These are phyloP conservation scores for Drosophila anomalata DNA, from an alignment of 2,888 invertebrate genomes.

Conservation along the genomic window DNA sequence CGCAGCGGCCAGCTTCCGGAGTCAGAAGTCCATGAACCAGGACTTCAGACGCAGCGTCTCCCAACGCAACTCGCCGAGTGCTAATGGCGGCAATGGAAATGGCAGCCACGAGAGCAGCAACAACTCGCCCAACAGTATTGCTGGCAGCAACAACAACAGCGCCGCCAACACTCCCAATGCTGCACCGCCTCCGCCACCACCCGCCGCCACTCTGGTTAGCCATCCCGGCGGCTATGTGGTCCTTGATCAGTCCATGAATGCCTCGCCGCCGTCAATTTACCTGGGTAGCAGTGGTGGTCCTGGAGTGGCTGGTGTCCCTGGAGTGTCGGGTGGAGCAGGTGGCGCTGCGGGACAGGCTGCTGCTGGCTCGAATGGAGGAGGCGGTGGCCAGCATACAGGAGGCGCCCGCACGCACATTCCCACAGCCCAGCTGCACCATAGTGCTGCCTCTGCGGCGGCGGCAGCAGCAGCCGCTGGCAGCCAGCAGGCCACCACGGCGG, in stretches of 20 bases:
- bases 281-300: conserved; percentile 71
- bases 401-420: conserved; percentile 81
- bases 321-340: conserved; percentile 50
- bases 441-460: conserved; percentile 71
- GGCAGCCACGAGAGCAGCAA: conserved; percentile 83
- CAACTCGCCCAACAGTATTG: conserved; percentile 83
- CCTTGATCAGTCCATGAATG: conserved; percentile 61
- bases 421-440: conserved; percentile 76
- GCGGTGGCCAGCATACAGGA: conserved; percentile 38
- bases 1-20: conserved; percentile 76
- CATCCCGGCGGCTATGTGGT: conserved; percentile 63
- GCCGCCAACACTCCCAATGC: conserved; percentile 71
- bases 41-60: conserved; percentile 82
- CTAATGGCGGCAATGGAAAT: conserved; percentile 71
- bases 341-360: conserved; percentile 52
- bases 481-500: conserved; percentile 73
- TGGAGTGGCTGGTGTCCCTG: conserved; percentile 65
- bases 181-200: conserved; percentile 54
- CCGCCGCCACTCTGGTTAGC: conserved; percentile 55
- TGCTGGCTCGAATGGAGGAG: conserved; percentile 41
- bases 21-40: conserved; percentile 80
- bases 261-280: conserved; percentile 78
- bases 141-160: conserved; percentile 58
- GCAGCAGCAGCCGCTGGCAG: conserved; percentile 77
- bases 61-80: conserved; percentile 84